phyloP scores from a whole-genome alignment of 2,888 invertebrate species.

The Cynaeus angustus region DNA sequence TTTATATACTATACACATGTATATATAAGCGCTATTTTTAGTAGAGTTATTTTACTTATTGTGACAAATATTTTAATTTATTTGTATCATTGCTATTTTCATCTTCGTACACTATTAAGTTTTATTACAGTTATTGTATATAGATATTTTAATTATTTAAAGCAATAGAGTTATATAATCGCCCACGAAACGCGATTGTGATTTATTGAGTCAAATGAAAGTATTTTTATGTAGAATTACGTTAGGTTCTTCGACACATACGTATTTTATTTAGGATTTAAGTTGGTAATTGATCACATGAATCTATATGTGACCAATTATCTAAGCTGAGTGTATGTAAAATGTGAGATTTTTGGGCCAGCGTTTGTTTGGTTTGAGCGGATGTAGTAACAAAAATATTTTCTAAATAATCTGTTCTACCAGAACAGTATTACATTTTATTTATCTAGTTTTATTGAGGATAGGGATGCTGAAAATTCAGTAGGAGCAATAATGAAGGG shows the following conservation, averaged over 20 bases:
- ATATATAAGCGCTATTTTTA: conserved; percentile 17
- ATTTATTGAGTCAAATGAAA: conserved; percentile 24
- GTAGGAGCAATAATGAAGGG: no score
- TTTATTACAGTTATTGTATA: conserved; percentile 12
- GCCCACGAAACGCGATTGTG: conserved; percentile 4
- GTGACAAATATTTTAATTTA: conserved; percentile 19
- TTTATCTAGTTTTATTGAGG: not conserved
- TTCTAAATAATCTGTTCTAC: no score
- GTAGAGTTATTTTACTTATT: conserved; percentile 20
- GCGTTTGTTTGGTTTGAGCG: not conserved
- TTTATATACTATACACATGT: conserved; percentile 42
- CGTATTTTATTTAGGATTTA: conserved; percentile 25
- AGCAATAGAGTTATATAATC: conserved; percentile 2
- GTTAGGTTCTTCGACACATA: conserved; percentile 25
- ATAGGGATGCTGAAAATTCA: no score
- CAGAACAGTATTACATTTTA: not conserved
- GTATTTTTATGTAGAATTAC: conserved; percentile 3
- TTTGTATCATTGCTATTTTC: conserved; percentile 13
- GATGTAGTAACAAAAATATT: no score
- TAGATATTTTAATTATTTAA: conserved; percentile 6
- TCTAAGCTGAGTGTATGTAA: not conserved
- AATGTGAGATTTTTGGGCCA: conserved; percentile 19
- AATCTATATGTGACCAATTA: not conserved
- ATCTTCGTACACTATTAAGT: not conserved
- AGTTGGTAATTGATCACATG: not conserved